Base-by-base conservation (phyloP, 2,113 vertebrate species). In the Petaurus breviceps region DNA sequence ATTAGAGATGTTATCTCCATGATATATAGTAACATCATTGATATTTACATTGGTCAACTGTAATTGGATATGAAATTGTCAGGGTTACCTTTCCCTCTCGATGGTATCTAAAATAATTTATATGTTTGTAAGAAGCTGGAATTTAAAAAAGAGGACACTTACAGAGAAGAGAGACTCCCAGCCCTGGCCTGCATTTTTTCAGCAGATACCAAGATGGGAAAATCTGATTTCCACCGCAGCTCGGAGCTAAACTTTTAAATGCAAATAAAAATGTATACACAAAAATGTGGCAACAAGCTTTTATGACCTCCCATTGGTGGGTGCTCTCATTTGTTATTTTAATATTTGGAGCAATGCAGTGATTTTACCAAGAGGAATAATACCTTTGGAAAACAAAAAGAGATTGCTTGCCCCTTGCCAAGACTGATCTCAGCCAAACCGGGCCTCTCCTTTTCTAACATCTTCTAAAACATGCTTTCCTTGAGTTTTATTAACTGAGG, bases 401-500 rank as follows among this genome's bases (percentile, higher is more conserved):
- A 43, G n/a, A 84, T 84, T 23, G n/a, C 68, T 0, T 16, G 0
- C 94, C 37, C 49, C 92, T 11, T 96, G 26, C 84, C 92, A 94
- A 96, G 91, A 91, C 50, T 96, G 92, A 96, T 95, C 90, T 95
- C 96, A 96, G 92, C 16, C 93, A 97, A 97, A 61, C 7, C 84
- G 0, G 92, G 7, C 94, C 3, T 97, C 95, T 97, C 90, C 61
- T 7, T 94, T 94, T 91, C 97, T 96, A 97, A 96, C 94, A 92
- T 91, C 95, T 95, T 57, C 94, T 96, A 96, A 98, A 98, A 92
- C 92, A 55, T 49, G 28, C 91, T 98, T 97, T 97, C 92, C 96
- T 95, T 94, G 90, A 95, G 68, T 97, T 98, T 97, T 96, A 95
- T 96, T 97, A 95, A 84, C 55, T 98, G 95, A 97, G 95, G 97